Evolutionary conservation across 2,113 vertebrate species (phyloP).

Genomic region (Microtus oregoni): DNA sequence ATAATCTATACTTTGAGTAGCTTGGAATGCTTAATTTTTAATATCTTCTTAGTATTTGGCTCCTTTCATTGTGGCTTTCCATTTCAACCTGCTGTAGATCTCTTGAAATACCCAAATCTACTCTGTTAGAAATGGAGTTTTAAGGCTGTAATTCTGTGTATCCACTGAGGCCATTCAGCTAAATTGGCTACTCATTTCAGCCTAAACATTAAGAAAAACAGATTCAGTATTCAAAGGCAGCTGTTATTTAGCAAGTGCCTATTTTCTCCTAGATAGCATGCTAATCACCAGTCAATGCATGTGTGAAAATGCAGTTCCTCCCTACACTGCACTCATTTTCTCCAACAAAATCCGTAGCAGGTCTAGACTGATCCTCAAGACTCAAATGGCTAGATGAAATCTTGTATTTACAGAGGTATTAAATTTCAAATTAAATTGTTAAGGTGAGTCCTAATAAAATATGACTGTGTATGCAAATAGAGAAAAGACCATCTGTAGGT

Average conservation of each 20-base stretch:
- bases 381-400: neutral
- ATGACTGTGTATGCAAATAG: neutral
- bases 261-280: neutral
- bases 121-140: conserved; percentile 7
- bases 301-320: neutral
- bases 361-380: neutral
- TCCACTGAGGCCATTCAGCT: neutral
- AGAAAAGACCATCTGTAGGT: neutral
- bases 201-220: neutral
- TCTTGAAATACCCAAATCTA: conserved; percentile 39
- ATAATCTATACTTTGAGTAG: neutral
- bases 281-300: neutral
- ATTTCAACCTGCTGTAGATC: conserved; percentile 20
- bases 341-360: neutral
- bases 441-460: neutral
- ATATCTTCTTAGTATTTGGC: neutral
- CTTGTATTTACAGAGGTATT: neutral
- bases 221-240: conserved; percentile 24
- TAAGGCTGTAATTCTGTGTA: conserved; percentile 11
- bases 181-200: conserved; percentile 19
- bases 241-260: neutral
- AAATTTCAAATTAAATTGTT: neutral
- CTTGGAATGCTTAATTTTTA: conserved; percentile 56
- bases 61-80: neutral
- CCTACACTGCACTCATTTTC: neutral